phyloP scores from a whole-genome alignment of 2,797 vertebrate genomes.

The Tragelaphus eurycerus region DNA sequence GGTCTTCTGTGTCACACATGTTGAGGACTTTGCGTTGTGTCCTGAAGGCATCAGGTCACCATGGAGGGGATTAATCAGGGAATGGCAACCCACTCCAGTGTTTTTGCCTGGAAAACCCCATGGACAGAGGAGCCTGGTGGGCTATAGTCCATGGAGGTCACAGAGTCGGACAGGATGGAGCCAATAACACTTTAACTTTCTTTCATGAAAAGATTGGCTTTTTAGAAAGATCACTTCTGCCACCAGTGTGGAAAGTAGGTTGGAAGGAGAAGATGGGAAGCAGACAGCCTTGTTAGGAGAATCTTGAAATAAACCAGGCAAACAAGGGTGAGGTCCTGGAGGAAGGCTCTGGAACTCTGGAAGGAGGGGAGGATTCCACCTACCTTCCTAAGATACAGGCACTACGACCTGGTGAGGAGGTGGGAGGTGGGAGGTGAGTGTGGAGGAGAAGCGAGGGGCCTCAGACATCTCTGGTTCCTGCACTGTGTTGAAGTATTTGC shows the following conservation, averaged over 20 bases:
- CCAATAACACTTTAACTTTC: not conserved
- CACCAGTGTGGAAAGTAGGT: not conserved
- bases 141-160: not conserved
- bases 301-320: not conserved
- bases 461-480: not conserved
- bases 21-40: not conserved
- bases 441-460: not conserved
- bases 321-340: not conserved
- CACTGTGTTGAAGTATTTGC: not conserved
- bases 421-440: not conserved
- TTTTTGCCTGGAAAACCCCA: not conserved
- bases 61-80: not conserved
- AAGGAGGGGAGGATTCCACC: not conserved
- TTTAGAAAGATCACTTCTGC: not conserved
- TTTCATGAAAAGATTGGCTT: not conserved
- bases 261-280: not conserved
- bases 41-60: not conserved
- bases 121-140: not conserved
- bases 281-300: not conserved
- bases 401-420: not conserved
- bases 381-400: not conserved
- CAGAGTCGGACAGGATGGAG: rapidly evolving
- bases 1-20: not conserved
- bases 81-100: not conserved
- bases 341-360: not conserved